phyloP scores from a whole-genome alignment of 2,797 vertebrate genomes.

The Epinephelus coioides region DNA sequence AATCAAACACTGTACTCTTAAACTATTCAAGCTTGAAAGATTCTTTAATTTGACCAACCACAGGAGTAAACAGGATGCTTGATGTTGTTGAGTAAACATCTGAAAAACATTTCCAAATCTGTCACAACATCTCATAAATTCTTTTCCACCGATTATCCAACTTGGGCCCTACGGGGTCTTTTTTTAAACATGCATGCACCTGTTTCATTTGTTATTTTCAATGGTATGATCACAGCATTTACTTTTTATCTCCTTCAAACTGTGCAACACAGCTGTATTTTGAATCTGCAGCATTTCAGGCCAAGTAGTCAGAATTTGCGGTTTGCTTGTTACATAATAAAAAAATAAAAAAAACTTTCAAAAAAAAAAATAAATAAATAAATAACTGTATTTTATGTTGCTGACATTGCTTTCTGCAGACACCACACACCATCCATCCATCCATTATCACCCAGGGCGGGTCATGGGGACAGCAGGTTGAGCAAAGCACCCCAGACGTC shows the following conservation, averaged over 20 bases:
- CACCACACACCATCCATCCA: background rate
- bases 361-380: too few relatives aligned
- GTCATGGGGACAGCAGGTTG: too few relatives aligned
- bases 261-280: slow-evolving; percentile 7
- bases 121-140: too few relatives aligned
- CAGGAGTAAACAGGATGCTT: background rate
- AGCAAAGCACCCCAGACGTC: too few relatives aligned
- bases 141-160: too few relatives aligned
- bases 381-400: background rate
- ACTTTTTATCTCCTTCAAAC: slow-evolving; percentile 8
- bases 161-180: too few relatives aligned
- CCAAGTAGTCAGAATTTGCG: background rate
- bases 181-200: background rate
- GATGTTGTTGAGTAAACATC: slow-evolving; percentile 1
- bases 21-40: background rate
- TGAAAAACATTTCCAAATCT: slow-evolving; percentile 12
- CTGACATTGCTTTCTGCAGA: background rate
- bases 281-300: background rate
- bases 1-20: background rate
- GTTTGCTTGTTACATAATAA: slow-evolving; percentile 1
- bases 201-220: slow-evolving; percentile 10
- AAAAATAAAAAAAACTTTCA: background rate
- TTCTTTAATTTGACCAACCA: background rate
- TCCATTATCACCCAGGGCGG: too few relatives aligned
- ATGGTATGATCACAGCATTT: background rate